Percentiles rank a stretch among this genome's conserved stretches.
phyloP scores from a whole-genome alignment of 2,113 vertebrate species.

The Brachyhypopomus gauderio region DNA sequence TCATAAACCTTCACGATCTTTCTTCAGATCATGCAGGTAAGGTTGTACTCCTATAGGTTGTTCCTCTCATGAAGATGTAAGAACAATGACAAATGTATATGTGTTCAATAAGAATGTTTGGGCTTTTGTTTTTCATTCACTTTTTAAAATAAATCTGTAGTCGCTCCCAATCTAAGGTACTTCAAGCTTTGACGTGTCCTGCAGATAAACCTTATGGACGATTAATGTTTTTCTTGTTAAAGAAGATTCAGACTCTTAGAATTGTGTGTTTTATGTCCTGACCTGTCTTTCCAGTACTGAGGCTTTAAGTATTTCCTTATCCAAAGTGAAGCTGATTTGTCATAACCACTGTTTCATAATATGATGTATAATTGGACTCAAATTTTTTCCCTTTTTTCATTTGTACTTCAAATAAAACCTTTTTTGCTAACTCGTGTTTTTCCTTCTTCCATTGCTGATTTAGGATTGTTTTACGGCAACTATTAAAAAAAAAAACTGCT shows the following conservation, averaged over 20 bases:
- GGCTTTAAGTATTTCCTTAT: constrained; percentile 4
- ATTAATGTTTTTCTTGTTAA: neutral
- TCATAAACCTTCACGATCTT: constrained; percentile 90
- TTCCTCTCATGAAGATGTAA: neutral
- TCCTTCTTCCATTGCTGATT: neutral
- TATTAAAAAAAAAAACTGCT: neutral
- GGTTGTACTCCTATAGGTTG: constrained; percentile 9
- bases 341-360: neutral
- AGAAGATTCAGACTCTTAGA: neutral
- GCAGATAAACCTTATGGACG: constrained; percentile 7
- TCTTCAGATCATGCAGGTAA: constrained; percentile 95
- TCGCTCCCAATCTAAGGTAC: constrained; percentile 85
- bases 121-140: constrained; percentile 42
- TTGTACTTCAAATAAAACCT: constrained; percentile 42
- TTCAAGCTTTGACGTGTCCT: neutral
- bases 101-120: neutral
- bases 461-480: neutral
- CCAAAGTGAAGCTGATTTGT: constrained; percentile 1
- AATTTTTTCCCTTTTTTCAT: constrained; percentile 20
- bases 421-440: neutral
- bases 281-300: neutral
- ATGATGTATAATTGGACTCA: neutral
- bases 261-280: constrained; percentile 3
- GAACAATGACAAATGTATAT: neutral
- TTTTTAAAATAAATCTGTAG: constrained; percentile 64